Evolutionary conservation across 2,888 invertebrate species (phyloP), one percentile per base, ranked within the genome.

Genomic region (Hypomecis punctinalis): DNA sequence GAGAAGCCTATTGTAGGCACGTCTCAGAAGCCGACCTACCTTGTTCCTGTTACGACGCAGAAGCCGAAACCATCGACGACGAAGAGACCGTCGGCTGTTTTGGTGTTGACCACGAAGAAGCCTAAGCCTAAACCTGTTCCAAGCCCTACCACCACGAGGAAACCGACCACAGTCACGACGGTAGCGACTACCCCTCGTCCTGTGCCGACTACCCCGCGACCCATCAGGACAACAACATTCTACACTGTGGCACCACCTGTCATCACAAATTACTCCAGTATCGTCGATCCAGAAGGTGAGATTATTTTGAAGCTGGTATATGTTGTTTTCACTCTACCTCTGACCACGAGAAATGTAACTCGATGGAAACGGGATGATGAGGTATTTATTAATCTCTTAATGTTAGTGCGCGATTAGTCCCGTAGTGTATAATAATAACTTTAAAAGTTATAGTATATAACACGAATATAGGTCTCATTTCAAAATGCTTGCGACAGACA

Each of bases 261-360:
- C 56, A 77, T 86, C 61, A 74, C 76, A 63, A 82, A 94, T 85
- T 80, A 93, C 89, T 79, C 95, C 80, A 80, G 94, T 88, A 88
- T 93, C 69, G 94, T 94, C 7, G 91, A 94, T 79, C 84, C 91
- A 36, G 90, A 92, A 76, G 94, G 94, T 94, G 81, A 88, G 81
- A 4, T 35, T 53, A 42, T 23, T 47, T 54, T 43, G 6, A 35
- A 23, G 23, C 23, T 23, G 23, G 23, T 23, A 23, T 23, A 23
- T n/a, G n/a, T n/a, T n/a, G n/a, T n/a, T n/a, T n/a, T n/a, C n/a
- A n/a, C n/a, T n/a, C n/a, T n/a, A n/a, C n/a, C n/a, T n/a, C n/a
- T n/a, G n/a, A n/a, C n/a, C n/a, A n/a, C n/a, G n/a, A n/a, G n/a
- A n/a, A n/a, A n/a, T n/a, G n/a, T n/a, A n/a, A n/a, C n/a, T n/a